Percentiles rank a stretch among this genome's conserved stretches.
phyloP scores from a whole-genome alignment of 2,113 vertebrate species.

The Sclerurus mexicanus region DNA sequence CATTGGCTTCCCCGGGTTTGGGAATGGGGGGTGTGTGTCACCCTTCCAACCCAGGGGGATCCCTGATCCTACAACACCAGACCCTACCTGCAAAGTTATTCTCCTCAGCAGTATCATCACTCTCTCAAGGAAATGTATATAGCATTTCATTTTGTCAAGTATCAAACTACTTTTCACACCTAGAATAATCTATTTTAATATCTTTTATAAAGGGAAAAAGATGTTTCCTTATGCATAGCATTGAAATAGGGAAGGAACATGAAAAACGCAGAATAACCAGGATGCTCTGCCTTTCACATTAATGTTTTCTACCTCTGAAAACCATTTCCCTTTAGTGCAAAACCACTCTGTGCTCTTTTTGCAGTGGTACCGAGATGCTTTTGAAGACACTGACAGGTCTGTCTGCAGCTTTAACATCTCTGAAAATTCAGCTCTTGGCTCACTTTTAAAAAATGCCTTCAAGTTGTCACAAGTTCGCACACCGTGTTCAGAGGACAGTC shows the following conservation, averaged over 20 bases:
- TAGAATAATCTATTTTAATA: background rate
- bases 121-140: background rate
- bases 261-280: background rate
- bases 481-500: background rate
- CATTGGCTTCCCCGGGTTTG: background rate
- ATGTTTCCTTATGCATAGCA: background rate
- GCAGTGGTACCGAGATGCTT: background rate
- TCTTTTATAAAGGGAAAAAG: background rate
- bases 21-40: background rate
- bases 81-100: background rate
- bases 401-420: background rate
- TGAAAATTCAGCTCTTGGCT: background rate
- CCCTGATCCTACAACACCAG: background rate
- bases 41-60: background rate
- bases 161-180: background rate
- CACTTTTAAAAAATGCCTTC: background rate
- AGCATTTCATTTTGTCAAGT: background rate
- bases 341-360: background rate
- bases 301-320: background rate
- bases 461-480: background rate
- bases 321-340: background rate
- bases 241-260: background rate
- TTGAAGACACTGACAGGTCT: background rate
- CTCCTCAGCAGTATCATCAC: background rate
- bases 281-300: background rate